Evolutionary conservation across 2,888 invertebrate genomes (phyloP).

Genomic region (Beris chalybata): DNA sequence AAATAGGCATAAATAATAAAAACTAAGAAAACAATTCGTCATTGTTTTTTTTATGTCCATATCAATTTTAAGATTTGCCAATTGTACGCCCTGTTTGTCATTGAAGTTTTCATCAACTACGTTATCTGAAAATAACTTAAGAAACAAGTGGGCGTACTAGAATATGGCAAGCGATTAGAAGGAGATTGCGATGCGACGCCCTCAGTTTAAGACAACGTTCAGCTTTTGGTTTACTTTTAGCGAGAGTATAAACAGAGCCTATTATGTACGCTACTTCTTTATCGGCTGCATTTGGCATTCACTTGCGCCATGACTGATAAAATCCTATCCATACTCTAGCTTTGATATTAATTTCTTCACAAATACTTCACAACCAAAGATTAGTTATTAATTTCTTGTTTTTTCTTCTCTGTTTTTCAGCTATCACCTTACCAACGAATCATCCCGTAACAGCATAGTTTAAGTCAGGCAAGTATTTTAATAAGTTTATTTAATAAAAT

Average conservation of each 20-base stretch:
- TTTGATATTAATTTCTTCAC: constrained; percentile 20
- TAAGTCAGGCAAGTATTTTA: constrained; percentile 51
- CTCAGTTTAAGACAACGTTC: constrained; percentile 17
- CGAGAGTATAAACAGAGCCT: not conserved
- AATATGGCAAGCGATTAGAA: constrained; percentile 7
- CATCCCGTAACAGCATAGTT: constrained; percentile 55
- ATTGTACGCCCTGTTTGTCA: too few relatives aligned
- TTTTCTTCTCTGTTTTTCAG: constrained; percentile 42
- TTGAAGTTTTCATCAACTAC: not conserved
- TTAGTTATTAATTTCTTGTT: not conserved
- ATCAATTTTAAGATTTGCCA: too few relatives aligned
- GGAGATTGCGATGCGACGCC: constrained; percentile 15
- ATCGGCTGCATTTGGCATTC: constrained; percentile 3
- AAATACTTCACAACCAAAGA: not conserved
- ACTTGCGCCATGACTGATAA: constrained; percentile 16
- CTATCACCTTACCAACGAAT: constrained; percentile 56
- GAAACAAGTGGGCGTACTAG: constrained; percentile 28
- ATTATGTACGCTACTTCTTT: constrained; percentile 2
- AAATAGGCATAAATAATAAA: too few relatives aligned
- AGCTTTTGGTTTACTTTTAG: not conserved
- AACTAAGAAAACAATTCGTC: too few relatives aligned
- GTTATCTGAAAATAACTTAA: constrained; percentile 25
- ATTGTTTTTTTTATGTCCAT: too few relatives aligned
- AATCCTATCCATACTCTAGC: constrained; percentile 15
- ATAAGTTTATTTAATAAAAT: not conserved